Base-by-base conservation (phyloP, 1,140 invertebrate genomes). In the Danaus plexippus region DNA sequence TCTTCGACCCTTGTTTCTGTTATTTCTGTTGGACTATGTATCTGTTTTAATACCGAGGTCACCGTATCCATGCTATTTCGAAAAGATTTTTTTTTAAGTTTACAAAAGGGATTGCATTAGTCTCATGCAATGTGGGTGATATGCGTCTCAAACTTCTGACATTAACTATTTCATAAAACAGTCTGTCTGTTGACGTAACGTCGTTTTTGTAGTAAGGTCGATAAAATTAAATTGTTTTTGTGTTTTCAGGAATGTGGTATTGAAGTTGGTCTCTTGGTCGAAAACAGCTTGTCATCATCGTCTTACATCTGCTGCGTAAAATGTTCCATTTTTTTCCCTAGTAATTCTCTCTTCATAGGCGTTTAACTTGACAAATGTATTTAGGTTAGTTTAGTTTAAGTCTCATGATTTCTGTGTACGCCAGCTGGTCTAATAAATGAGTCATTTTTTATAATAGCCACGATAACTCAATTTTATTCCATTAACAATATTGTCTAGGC, bases 181-280 rank as follows among this genome's bases (percentile, higher is more conserved):
- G 22, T 32, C 22, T 32, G 22, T 6, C 22, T 32, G 22, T 32
- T 32, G 22, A 32, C 22, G 22, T 32, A 32, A 32, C 22, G 22
- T 32, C 22, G 22, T 32, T 51, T 46, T 56, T 22, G 12, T 54
- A 47, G 12, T 46, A 48, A 13, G 44, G 47, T 44, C n/a, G 48
- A 51, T 61, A 45, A 56, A 32, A 32, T 22, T 61, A 54, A 59
- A 65, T 55, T 67, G 59, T 82, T 85, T 82, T 76, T 85, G 71
- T 85, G 68, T 71, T 83, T 85, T 75, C 80, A 83, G 80, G 82
- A 73, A 69, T 75, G 62, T 79, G 65, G 63, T 80, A 76, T 80
- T 73, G 71, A 82, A 79, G 80, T 85, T 70, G 67, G 71, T 81
- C 73, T 80, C 55, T 82, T 72, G 66, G 69, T 74, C 73, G 64